These are phyloP conservation scores for Emydocephalus ijimae DNA, from an alignment of 2,113 vertebrate genomes.

Conservation along the genomic window DNA sequence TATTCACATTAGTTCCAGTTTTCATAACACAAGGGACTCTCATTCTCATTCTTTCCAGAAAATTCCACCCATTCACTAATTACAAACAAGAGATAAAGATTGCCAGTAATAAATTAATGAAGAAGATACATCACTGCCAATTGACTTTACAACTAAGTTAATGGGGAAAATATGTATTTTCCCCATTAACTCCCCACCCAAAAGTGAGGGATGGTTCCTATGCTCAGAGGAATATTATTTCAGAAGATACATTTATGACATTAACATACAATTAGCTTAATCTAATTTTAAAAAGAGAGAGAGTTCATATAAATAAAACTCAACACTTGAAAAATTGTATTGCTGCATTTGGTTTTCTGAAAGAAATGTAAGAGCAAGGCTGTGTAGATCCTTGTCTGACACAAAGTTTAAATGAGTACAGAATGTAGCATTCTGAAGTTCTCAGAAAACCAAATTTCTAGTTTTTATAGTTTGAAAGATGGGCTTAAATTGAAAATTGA, in stretches of 20 bases:
- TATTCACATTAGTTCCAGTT: slow-evolving; percentile 40
- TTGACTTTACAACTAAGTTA: slow-evolving; percentile 52
- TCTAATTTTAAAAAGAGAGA: not conserved
- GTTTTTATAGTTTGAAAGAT: not conserved
- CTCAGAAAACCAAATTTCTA: not conserved
- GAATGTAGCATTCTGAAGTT: not conserved
- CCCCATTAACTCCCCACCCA: slow-evolving; percentile 35
- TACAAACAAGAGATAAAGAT: slow-evolving; percentile 39
- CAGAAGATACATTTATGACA: slow-evolving; percentile 33
- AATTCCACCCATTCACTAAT: slow-evolving; percentile 52
- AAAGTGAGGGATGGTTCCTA: slow-evolving; percentile 40
- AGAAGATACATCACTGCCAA: slow-evolving; percentile 53
- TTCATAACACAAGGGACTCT: slow-evolving; percentile 50
- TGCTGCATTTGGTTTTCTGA: slow-evolving; percentile 8
- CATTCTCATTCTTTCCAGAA: slow-evolving; percentile 43
- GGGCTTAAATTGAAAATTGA: not conserved
- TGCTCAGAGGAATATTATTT: slow-evolving; percentile 20
- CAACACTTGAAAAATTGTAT: slow-evolving; percentile 32
- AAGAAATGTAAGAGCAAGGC: slow-evolving; percentile 9
- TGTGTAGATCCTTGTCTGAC: no score
- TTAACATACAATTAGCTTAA: slow-evolving; percentile 8
- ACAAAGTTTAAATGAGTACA: not conserved
- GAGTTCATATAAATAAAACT: not conserved
- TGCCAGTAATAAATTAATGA: slow-evolving; percentile 38
- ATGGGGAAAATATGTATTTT: slow-evolving; percentile 54